Evolutionary conservation across 53 echinoderm and acorn worm species (phyloP).

Genomic region (Holothuria leucospilota): DNA sequence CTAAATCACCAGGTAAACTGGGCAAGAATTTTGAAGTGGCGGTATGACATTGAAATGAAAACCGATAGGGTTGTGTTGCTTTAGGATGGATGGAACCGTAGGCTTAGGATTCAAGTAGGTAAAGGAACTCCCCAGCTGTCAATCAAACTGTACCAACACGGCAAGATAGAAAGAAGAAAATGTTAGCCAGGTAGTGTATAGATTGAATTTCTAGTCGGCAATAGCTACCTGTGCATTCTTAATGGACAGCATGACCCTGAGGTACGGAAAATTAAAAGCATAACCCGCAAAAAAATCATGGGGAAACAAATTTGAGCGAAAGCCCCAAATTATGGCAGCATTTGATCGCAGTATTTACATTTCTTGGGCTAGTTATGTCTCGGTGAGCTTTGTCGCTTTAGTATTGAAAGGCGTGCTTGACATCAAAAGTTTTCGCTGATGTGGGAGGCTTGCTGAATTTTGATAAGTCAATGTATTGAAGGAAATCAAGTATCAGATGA

Average conservation of each 20-base stretch:
- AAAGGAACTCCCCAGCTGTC: slow-evolving; percentile 14
- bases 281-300: background rate
- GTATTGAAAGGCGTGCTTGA: too few species aligned
- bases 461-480: too few species aligned
- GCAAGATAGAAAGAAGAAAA: too few species aligned
- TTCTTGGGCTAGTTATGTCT: background rate
- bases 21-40: slow-evolving; percentile 30
- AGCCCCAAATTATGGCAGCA: background rate
- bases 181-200: too few species aligned
- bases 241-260: slow-evolving; percentile 21
- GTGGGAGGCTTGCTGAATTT: too few species aligned
- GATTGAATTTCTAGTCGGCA: background rate
- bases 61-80: slow-evolving; percentile 27
- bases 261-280: background rate
- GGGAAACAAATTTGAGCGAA: background rate
- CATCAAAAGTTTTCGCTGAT: too few species aligned
- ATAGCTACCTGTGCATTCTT: slow-evolving; percentile 35
- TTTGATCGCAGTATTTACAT: background rate
- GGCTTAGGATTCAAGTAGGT: slow-evolving; percentile 33
- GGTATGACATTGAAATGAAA: slow-evolving; percentile 42
- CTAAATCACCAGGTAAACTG: slow-evolving; percentile 22
- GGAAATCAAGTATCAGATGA: too few species aligned
- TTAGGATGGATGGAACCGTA: background rate
- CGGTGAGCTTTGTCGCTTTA: too few species aligned
- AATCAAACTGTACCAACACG: background rate